phyloP scores from a whole-genome alignment of 2,888 invertebrate genomes.

The Agrenia bidenticulata region DNA sequence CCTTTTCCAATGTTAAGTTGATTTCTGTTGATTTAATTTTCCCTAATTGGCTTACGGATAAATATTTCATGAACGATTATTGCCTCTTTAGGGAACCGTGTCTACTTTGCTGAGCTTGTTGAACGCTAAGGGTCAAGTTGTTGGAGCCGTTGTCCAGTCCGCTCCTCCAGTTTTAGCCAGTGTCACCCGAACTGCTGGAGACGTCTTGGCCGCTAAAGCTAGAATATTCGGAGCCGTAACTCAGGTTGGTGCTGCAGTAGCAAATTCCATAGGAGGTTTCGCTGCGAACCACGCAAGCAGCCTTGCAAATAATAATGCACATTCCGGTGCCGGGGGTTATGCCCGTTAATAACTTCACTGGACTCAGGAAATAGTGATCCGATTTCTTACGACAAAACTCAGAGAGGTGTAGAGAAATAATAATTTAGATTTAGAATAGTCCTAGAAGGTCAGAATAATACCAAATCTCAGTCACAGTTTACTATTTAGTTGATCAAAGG shows the following conservation, averaged over 20 bases:
- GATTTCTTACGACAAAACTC: slow-evolving; percentile 13
- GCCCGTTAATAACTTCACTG: slow-evolving; percentile 19
- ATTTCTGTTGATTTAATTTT: not conserved
- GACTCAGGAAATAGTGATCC: not conserved
- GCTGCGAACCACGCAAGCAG: slow-evolving; percentile 51
- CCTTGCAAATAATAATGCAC: slow-evolving; percentile 34
- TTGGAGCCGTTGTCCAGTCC: slow-evolving; percentile 53
- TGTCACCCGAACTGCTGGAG: slow-evolving; percentile 53
- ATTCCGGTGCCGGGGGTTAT: slow-evolving; percentile 42
- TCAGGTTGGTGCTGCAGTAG: slow-evolving; percentile 54
- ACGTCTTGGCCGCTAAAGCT: slow-evolving; percentile 53
- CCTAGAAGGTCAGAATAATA: not conserved
- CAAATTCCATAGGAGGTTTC: slow-evolving; percentile 53
- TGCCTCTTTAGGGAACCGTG: slow-evolving; percentile 52
- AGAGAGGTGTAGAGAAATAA: slow-evolving; percentile 17
- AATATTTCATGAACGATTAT: too few relatives aligned
- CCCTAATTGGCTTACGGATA: not conserved
- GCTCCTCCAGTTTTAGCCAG: slow-evolving; percentile 53
- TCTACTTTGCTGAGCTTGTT: slow-evolving; percentile 52
- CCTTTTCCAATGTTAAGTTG: not conserved
- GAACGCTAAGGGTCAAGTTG: slow-evolving; percentile 53
- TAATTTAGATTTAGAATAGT: slow-evolving; percentile 2
- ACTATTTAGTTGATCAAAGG: not conserved
- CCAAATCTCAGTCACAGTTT: slow-evolving; percentile 5
- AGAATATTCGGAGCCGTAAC: slow-evolving; percentile 53